These are phyloP conservation scores for Ascidia mentula DNA, from an alignment of 23 tunicate species.

Conservation along the genomic window DNA sequence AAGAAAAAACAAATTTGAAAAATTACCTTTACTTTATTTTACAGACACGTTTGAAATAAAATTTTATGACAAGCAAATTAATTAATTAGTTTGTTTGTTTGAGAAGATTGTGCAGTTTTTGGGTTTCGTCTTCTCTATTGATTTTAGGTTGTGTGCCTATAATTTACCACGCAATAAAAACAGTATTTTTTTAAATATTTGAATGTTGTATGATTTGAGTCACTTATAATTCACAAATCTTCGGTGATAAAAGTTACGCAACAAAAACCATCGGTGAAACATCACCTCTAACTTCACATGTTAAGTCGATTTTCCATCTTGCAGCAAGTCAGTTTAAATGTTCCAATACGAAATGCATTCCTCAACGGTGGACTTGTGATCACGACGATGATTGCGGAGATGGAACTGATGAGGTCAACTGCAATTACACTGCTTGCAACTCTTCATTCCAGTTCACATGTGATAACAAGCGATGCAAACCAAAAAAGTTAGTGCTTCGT, in stretches of 20 bases:
- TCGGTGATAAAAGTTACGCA: not conserved
- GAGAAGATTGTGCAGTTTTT: no score
- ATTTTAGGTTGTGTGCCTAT: no score
- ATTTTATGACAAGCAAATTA: no score
- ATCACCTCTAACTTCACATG: not conserved
- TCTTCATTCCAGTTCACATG: slow-evolving; percentile 19
- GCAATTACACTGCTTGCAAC: slow-evolving; percentile 29
- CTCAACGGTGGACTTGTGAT: slow-evolving; percentile 49
- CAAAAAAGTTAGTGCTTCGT: no score
- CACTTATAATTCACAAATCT: not conserved
- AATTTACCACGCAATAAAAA: no score
- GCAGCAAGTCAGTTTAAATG: slow-evolving; percentile 25
- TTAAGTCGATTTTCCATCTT: not conserved
- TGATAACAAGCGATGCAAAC: slow-evolving; percentile 36
- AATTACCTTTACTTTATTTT: no score
- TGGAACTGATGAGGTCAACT: slow-evolving; percentile 43
- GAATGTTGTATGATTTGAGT: no score
- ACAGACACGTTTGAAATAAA: no score
- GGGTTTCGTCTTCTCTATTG: no score
- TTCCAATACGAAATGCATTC: not conserved
- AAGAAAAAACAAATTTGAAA: no score
- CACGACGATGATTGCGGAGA: slow-evolving; percentile 70
- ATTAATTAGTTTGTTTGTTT: no score
- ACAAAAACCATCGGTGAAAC: not conserved
- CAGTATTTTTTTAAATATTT: no score